Evolutionary conservation across 1,140 invertebrate species (phyloP), one percentile per base, ranked within the genome.

Genomic region (Trachelipus rathkii): DNA sequence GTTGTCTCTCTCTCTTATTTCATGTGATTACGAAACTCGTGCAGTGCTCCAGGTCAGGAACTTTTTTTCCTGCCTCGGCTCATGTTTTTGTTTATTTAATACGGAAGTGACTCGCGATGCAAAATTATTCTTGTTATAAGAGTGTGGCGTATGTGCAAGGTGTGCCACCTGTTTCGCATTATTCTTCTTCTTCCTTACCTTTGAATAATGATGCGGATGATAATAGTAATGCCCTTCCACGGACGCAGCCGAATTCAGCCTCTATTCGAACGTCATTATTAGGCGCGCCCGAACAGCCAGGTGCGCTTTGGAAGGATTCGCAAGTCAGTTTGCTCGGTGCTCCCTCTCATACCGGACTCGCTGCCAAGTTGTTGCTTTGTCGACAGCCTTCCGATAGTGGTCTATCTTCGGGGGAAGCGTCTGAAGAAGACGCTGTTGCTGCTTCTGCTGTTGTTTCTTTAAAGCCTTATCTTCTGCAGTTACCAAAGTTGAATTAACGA

Each of bases 311-410:
- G 50, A 60, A 60, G 50, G 50, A 60, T 19, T 15, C 50, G 11
- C 33, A 33, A 33, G 50, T 19, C 50, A 60, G 50, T 60, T 13
- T 60, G 50, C 50, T 60, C 50, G 50, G 50, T 60, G 50, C 50
- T 0, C 50, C 50, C 8, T 60, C 50, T 13, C 50, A 19, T 13
- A 60, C 50, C 11, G 50, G 50, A 60, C 50, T 60, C 50, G 50
- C 50, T 60, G 50, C 50, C 50, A 60, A 60, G 50, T 60, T 60
- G 50, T 8, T 13, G 50, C 19, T 19, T 0, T 13, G 11, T 13
- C 50, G 50, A 4, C 77, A 78, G 53, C 75, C 77, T 66, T 78
- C 77, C 45, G 77, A 78, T 74, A 78, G 77, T 70, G 77, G 77
- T 68, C 77, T 76, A 50, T 78, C 74, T 71, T 75, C 77, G 23